Conservation (phyloP, 2,888 invertebrate genomes). For the Nemurella pictetii region DNA sequence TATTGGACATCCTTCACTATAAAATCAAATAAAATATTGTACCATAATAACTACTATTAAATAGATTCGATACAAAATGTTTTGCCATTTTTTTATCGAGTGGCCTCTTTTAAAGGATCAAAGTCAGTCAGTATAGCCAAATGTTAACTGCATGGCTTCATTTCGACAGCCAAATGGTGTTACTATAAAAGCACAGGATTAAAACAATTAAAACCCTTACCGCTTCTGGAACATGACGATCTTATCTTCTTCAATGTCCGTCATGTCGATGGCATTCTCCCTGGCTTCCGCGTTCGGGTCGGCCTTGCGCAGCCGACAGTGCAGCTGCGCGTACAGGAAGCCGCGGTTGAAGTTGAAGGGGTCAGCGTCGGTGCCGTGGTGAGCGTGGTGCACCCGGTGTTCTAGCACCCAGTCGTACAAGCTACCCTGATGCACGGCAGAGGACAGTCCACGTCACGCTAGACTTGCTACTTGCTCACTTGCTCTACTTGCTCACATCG, state of each 20-base stretch:
- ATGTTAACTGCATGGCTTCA: too few species aligned
- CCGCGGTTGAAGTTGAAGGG: constrained; percentile 79
- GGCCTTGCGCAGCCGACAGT: constrained; percentile 68
- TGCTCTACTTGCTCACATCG: too few species aligned
- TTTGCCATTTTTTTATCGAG: neutral
- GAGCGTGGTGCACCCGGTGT: constrained; percentile 81
- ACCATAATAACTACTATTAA: too few species aligned
- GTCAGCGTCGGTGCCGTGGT: constrained; percentile 75
- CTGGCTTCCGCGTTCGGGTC: constrained; percentile 67
- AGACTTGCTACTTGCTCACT: too few species aligned
- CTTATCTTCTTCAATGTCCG: constrained; percentile 75
- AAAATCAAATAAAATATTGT: too few species aligned
- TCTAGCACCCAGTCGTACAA: constrained; percentile 82
- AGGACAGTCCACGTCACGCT: too few species aligned
- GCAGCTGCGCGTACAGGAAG: constrained; percentile 78
- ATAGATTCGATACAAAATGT: too few species aligned
- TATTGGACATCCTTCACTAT: too few species aligned
- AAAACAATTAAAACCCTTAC: constrained; percentile 55
- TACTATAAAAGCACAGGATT: too few species aligned
- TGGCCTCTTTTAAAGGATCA: neutral
- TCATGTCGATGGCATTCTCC: constrained; percentile 71
- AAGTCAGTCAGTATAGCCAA: too few species aligned
- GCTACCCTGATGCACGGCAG: constrained; percentile 71
- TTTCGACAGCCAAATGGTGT: too few species aligned
- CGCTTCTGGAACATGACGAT: constrained; percentile 81